Percentiles rank a stretch among this genome's conserved stretches.
phyloP scores from a whole-genome alignment of 92 coral and sea anemone genomes.

The Phymanthus crucifer region DNA sequence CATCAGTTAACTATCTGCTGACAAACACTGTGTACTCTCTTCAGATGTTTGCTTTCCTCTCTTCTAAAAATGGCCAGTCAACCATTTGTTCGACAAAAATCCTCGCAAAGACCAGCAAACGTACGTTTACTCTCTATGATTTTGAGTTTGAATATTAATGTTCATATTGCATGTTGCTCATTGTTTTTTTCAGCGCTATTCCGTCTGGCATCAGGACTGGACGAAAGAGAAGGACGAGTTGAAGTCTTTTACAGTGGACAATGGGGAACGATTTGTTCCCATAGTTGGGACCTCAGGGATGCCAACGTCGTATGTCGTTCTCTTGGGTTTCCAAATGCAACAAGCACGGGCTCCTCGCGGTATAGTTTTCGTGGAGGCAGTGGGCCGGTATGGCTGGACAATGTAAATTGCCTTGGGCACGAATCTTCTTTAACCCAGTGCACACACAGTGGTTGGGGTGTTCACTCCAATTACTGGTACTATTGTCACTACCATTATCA shows the following conservation, averaged over 20 bases:
- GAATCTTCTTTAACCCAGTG: neutral
- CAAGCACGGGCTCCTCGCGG: neutral
- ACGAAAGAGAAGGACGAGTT: neutral
- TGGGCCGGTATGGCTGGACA: neutral
- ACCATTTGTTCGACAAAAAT: neutral
- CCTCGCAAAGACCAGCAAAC: neutral
- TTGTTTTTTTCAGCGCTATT: neutral
- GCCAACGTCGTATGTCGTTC: constrained; percentile 14
- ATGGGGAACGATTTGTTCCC: constrained; percentile 3
- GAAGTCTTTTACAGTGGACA: neutral
- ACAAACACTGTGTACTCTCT: constrained; percentile 1
- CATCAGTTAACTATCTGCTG: neutral
- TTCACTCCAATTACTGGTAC: neutral
- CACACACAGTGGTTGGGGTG: neutral
- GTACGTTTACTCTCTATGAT: neutral
- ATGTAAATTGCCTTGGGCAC: neutral
- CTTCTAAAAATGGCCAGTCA: neutral
- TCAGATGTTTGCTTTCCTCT: neutral
- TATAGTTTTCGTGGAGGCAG: neutral
- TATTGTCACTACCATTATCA: neutral
- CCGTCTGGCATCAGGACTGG: neutral
- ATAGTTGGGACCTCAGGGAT: constrained; percentile 8
- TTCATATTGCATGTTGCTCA: neutral
- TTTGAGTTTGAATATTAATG: no score
- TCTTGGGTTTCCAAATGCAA: constrained; percentile 3